Evolutionary conservation across 35 echinoderm and acorn worm genomes (phyloP), one percentile per base, ranked within the genome.

Genomic region (Acanthaster planci): DNA sequence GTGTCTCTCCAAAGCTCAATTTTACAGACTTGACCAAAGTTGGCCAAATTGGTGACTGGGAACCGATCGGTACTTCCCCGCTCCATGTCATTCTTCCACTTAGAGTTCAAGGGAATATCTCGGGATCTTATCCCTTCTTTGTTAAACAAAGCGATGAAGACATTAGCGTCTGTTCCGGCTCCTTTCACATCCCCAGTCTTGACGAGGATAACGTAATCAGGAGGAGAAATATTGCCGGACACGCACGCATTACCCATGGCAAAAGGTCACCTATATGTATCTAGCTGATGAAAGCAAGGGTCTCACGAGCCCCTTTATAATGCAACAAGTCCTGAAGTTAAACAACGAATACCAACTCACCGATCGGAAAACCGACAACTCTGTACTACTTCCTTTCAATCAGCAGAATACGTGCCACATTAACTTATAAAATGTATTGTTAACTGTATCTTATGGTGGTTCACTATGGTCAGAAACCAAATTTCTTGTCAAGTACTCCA

Each of bases 151-250:
- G 85, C 85, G 9, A 98, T 84, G 64, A 77, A 98, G 8, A 98
- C 95, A 80, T 94, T 83, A 22, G 95, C 88, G 40, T 94, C 78
- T 19, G 95, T 98, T 39, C 88, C 95, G 8, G 88, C 84, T n/a
- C 95, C 95, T 58, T 98, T 98, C 15, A 79, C 39, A 54, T 98
- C 95, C 1, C 95, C 95, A 0, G 95, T 98, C 79, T 89, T 90
- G n/a, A 98, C 88, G 14, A 76, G 76, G n/a, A 98, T 75, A 2
- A 77, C 84, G 77, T 88, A 98, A 55, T 98, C 86, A 23, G 94
- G 21, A 12, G 81, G 81, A 27, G 34, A 1, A 18, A 5, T 59
- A 18, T 2, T 32, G 51, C 47, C 64, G 14, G 64, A n/a, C 14
- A 72, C 64, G 34, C 64, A 72, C 26, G 64, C 64, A 29, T 72